Base-by-base conservation (phyloP, 1,140 invertebrate genomes). In the Caerostris darwini region DNA sequence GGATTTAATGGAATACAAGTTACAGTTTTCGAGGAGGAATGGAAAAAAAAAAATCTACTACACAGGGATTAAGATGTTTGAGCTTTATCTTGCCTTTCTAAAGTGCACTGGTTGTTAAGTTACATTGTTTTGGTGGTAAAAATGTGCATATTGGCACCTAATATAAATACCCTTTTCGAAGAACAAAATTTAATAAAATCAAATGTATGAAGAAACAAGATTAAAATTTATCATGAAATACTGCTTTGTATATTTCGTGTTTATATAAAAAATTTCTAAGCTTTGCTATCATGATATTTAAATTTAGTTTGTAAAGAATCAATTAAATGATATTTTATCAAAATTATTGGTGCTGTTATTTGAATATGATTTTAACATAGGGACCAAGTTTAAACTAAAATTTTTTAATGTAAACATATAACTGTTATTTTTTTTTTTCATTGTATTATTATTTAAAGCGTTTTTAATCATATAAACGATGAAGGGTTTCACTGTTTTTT, bases 21-120 rank as follows among this genome's bases (percentile, higher is more conserved):
- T 53, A 50, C 19, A 12, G 53, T 50, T 77, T 50, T 77, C 14
- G 71, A 34, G 3, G 69, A 50, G 12, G 34, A 50, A 77, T 50
- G 19, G 50, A 77, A 53, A 34, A 34, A 34, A n/a, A 34, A 34
- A 34, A 34, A 34, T 34, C 34, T 34, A 34, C 34, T 34, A 34
- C 34, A 34, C 71, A 50, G 71, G 71, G 34, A 34, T 77, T 77
- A 19, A 77, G 71, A 19, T 77, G 71, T 77, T 77, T 77, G 71
- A 77, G 71, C 71, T 77, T 77, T 77, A 53, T 77, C 71, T 77
- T 77, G 71, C 50, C 50, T 77, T 77, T 53, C 14, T 77, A 17
- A 77, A 77, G 71, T 50, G 34, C 71, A 10, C 71, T 53, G 71
- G 71, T 77, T 71, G 67, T 71, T 71, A 19, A 71, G 67, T 71